Evolutionary conservation across 2,113 vertebrate species (phyloP).

Genomic region (Camelus dromedarius): DNA sequence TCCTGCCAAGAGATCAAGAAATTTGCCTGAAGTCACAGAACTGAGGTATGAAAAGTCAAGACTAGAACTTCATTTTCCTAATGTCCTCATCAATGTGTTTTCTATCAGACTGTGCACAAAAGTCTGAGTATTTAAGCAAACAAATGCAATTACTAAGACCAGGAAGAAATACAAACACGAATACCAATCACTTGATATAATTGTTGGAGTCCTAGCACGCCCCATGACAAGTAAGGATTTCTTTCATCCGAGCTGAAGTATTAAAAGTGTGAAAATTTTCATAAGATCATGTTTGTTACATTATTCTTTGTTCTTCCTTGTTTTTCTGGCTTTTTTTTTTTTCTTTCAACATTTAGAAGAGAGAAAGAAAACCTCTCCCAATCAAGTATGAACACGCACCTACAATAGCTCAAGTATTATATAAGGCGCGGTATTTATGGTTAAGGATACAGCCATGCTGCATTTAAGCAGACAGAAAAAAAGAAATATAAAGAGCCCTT

Average conservation of each 20-base stretch:
- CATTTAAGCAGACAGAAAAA: slow-evolving; percentile 25
- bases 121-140: neutral
- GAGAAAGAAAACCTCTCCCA: neutral
- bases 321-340: neutral
- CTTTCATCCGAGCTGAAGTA: slow-evolving; percentile 9
- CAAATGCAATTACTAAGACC: slow-evolving; percentile 5
- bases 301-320: slow-evolving; percentile 27
- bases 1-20: neutral
- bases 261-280: neutral
- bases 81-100: neutral
- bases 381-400: slow-evolving; percentile 27
- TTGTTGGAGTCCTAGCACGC: neutral
- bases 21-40: neutral
- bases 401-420: slow-evolving; percentile 42
- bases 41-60: neutral
- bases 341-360: neutral
- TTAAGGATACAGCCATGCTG: slow-evolving; percentile 42
- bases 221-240: neutral
- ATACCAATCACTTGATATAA: neutral
- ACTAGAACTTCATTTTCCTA: neutral
- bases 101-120: neutral
- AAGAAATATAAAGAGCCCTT: slow-evolving; percentile 65
- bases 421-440: slow-evolving; percentile 65
- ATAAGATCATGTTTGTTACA: neutral
- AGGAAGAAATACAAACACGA: neutral